Evolutionary conservation across 2,113 vertebrate genomes (phyloP), one percentile per base, ranked within the genome.

Genomic region (Hyaena hyaena): DNA sequence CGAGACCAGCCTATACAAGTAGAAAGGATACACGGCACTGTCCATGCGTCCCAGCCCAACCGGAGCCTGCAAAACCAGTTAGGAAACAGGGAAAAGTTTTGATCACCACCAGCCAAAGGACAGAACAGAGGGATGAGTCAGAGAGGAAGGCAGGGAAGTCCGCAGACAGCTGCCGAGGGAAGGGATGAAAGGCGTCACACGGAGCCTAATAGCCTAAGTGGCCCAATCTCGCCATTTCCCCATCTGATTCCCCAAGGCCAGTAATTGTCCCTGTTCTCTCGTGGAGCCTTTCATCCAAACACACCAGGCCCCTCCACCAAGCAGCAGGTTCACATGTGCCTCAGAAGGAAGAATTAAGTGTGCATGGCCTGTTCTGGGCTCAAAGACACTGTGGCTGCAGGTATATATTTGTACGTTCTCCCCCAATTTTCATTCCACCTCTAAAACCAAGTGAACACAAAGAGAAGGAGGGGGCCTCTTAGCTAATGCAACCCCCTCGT

Each of bases 71-170:
- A 69, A 58, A 66, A 35, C 31, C 24, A 76, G 71, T 74, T 61
- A 88, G 39, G 77, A 74, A 73, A 10, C 4, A 86, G 55, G 58
- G 19, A 21, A 94, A 82, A 48, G 76, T 92, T 83, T 83, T 63
- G 69, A 81, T 92, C 86, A 39, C 50, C 48, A 87, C 35, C 89
- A 82, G 17, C 35, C 58, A 86, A 93, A 96, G 48, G 66, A 88
- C 21, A 82, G 90, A 94, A 93, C 92, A 97, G 95, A 90, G 19
- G 63, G 48, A 88, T 95, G 95, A 97, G 93, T 96, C 96, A 97
- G 80, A 95, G 80, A 94, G 65, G 69, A 91, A 21, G 16, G 90
- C 96, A 66, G 24, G 43, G 45, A 84, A 86, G 74, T 23, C 61
- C 92, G 81, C 14, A 10, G 69, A 45, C 66, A 66, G 50, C 85